Percentiles rank a stretch among this genome's conserved stretches.
Evolutionary conservation across 2,797 vertebrate genomes (phyloP).

Genomic region (Epinephelus awoara): DNA sequence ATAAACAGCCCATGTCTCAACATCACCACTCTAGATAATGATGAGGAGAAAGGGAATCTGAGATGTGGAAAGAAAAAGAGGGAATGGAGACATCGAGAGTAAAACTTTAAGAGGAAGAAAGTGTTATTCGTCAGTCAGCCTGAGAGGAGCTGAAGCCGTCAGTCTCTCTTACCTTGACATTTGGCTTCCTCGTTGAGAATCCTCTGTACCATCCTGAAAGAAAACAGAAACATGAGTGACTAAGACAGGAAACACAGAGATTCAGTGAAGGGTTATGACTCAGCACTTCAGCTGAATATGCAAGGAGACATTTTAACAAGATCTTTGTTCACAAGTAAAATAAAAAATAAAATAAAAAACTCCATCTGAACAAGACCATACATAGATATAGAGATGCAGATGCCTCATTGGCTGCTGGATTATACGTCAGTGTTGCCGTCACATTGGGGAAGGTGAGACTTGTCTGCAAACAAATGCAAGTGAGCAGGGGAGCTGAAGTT

Average conservation of each 20-base stretch:
- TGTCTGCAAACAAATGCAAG: no score
- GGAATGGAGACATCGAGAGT: neutral
- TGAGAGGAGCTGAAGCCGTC: neutral
- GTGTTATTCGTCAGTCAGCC: neutral
- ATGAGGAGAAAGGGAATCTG: neutral
- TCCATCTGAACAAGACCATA: neutral
- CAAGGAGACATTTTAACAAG: neutral
- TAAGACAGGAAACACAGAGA: constrained; percentile 5
- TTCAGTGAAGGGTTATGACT: constrained; percentile 1
- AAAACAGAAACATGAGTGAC: constrained; percentile 42
- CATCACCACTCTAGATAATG: neutral
- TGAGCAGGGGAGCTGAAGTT: no score
- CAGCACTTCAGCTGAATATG: constrained; percentile 8
- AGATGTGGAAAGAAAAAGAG: neutral
- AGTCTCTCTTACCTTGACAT: constrained; percentile 79
- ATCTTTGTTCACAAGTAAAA: neutral
- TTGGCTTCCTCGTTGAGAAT: constrained; percentile 84
- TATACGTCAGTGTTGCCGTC: no score
- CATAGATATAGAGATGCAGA: neutral
- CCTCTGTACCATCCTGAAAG: constrained; percentile 87
- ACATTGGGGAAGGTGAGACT: neutral
- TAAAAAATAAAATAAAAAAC: neutral
- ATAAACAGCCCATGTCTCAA: neutral
- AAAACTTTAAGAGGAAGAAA: neutral
- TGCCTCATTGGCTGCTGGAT: neutral